Evolutionary conservation across 2,113 vertebrate genomes (phyloP), one percentile per base, ranked within the genome.

Genomic region (Xenotilapia longispinis): DNA sequence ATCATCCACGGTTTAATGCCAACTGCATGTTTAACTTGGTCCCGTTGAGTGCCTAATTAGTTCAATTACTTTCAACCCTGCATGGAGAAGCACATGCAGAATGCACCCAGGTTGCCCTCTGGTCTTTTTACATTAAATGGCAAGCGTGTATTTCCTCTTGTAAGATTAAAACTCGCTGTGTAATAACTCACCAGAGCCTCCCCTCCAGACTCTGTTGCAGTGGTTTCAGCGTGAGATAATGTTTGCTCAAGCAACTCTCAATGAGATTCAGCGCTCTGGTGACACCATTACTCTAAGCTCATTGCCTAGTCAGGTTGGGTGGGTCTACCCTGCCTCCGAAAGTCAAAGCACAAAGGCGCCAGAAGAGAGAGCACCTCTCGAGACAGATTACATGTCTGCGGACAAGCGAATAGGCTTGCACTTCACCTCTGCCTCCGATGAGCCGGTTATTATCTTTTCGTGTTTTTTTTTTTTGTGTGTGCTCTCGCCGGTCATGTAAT

Each of bases 251-350:
- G 90, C 92, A 89, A 89, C 82, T 89, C 90, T 89, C 91, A 90
- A 88, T 88, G 92, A 94, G 91, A 94, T 90, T 89, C 92, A 88
- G 90, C 80, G 36, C 88, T 89, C 90, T 31, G 55, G 91, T 91
- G 92, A 90, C 93, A 90, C 94, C 89, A 93, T 93, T 94, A 93
- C 92, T 92, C 92, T 89, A 49, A 89, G 91, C 91, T 94, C 92
- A 89, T 92, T 78, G 91, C 83, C 84, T 80, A 88, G 91, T 91
- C 92, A 82, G 90, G 90, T 81, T 93, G 88, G 91, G 88, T 88
- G 88, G 92, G 91, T 89, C 86, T 51, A 84, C 65, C 84, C 83
- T 53, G 88, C 73, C 81, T 65, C 19, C 5, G 45, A 90, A 88
- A 91, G 93, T 90, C 81, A 31, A 90, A 89, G 83, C 42, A 23